Base-by-base conservation (phyloP, 2,888 invertebrate species). In the Lottia scabra region DNA sequence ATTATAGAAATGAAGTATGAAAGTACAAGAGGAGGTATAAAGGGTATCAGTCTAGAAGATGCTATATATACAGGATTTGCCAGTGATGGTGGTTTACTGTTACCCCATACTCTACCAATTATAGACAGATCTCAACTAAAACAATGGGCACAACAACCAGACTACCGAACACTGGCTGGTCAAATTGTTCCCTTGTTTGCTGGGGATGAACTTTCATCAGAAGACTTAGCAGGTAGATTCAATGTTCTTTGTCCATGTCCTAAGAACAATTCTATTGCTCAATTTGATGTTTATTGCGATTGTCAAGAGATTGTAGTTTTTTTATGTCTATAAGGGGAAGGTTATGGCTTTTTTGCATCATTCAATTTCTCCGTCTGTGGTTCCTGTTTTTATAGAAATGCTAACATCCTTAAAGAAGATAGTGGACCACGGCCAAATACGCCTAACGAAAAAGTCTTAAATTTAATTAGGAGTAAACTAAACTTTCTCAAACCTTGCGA, bases 31-130 rank as follows among this genome's bases (percentile, higher is more conserved):
- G 90, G 90, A 10, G 83, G 78, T 8, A 80, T 82, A 6, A 75
- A 43, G 38, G 85, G 81, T 3, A 66, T 80, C 26, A 80, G 78
- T 2, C 89, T 89, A 76, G 87, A 88, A 69, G 84, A 87, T 48
- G 86, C 85, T 6, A 69, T 89, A 19, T 84, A 86, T 70, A 83
- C 86, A 19, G 90, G 91, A 12, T 91, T 87, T 80, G 87, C 90
- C 8, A 74, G 78, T 27, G 91, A 91, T 83, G 90, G 90, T 3
- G 91, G 91, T 0, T 83, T 91, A 30, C 84, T 87, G n/a, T 74
- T 91, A 30, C 91, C 91, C 26, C 87, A 89, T 67, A 46, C 26
- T 3, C 84, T 90, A 63, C 90, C 90, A 4, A 63, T 71, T 3
- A 74, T 86, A 8, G 68, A 81, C 12, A 19, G 38, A 30, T 82